phyloP scores from a whole-genome alignment of 2,113 vertebrate genomes.

The Solea solea region DNA sequence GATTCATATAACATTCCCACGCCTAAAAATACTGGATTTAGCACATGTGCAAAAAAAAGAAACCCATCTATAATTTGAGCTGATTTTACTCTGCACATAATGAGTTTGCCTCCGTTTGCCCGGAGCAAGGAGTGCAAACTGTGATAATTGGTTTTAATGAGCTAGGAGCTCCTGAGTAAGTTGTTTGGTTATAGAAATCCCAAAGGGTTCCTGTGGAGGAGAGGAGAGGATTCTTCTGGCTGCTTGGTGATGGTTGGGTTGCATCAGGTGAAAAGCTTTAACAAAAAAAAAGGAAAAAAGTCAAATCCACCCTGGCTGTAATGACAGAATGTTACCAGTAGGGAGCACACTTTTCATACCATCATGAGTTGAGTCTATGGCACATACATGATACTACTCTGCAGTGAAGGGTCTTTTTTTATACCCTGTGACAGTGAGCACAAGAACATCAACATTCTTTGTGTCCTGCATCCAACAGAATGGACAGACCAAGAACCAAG shows the following conservation, averaged over 20 bases:
- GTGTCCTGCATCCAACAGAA: not conserved
- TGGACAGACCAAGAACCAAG: no score
- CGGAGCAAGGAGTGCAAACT: not conserved
- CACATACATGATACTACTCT: not conserved
- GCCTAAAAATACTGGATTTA: not conserved
- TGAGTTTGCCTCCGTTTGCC: not conserved
- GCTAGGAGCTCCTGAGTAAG: not conserved
- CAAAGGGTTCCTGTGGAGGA: not conserved
- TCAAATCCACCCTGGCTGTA: conserved; percentile 40
- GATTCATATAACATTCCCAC: not conserved
- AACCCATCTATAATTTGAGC: not conserved
- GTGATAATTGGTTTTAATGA: conserved; percentile 10
- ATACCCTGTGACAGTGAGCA: no score
- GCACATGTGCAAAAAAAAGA: not conserved
- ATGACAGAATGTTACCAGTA: conserved; percentile 55
- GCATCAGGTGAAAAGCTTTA: not conserved
- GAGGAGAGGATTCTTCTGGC: not conserved
- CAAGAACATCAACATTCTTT: not conserved
- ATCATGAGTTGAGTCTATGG: not conserved
- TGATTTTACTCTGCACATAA: not conserved
- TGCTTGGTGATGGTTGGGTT: not conserved
- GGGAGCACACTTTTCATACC: conserved; percentile 69
- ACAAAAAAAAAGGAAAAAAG: not conserved
- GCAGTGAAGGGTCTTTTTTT: not conserved
- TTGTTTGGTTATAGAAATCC: not conserved